phyloP scores from a whole-genome alignment of 2,888 invertebrate species.

The Pammene aurita region DNA sequence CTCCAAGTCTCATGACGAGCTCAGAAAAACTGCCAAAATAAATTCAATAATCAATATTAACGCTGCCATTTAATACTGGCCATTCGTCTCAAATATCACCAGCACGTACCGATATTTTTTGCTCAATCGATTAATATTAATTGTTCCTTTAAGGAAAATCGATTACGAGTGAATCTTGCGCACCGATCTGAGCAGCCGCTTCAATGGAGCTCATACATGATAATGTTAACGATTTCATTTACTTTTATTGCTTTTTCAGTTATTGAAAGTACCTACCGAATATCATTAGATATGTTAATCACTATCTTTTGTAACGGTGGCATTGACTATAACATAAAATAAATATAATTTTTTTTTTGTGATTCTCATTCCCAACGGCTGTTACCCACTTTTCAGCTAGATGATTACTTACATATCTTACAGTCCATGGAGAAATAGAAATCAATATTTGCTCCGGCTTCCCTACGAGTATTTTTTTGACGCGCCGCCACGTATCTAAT shows the following conservation, averaged over 20 bases:
- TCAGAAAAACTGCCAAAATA: conserved; percentile 24
- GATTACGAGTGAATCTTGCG: conserved; percentile 37
- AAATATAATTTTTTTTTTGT: too few relatives aligned
- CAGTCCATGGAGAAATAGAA: too few relatives aligned
- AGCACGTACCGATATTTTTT: conserved; percentile 26
- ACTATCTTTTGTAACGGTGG: not conserved
- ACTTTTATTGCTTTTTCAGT: conserved; percentile 20
- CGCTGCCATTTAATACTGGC: conserved; percentile 18
- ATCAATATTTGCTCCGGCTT: too few relatives aligned
- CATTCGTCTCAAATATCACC: conserved; percentile 25
- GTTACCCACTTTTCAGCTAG: too few relatives aligned
- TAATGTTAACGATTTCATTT: conserved; percentile 34
- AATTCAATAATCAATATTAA: conserved; percentile 17
- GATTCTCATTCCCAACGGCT: too few relatives aligned
- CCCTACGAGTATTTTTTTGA: too few relatives aligned
- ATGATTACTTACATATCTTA: too few relatives aligned
- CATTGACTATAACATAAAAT: conserved; percentile 2
- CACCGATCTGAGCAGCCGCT: conserved; percentile 32
- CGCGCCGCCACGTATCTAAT: too few relatives aligned
- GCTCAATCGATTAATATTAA: conserved; percentile 41
- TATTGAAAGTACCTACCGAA: not conserved
- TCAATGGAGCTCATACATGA: conserved; percentile 38
- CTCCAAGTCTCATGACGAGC: not conserved
- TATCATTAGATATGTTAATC: conserved; percentile 13
- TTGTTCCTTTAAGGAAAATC: conserved; percentile 37